Evolutionary conservation across 1,140 invertebrate species (phyloP), one percentile per base, ranked within the genome.

Genomic region (Brachionus rubens): DNA sequence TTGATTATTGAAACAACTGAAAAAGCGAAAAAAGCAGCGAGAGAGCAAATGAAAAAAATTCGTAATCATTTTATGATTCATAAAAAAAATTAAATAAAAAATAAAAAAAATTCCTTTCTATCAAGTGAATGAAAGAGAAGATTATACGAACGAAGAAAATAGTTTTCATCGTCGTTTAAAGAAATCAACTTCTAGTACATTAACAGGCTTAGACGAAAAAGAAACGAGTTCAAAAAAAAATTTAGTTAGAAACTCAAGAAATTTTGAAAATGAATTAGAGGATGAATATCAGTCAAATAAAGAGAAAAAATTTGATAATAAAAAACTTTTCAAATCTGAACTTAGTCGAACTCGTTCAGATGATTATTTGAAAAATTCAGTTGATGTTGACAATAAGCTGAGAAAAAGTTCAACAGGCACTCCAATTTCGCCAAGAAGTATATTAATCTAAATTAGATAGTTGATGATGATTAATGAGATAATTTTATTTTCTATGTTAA

Each of bases 1-100:
- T 24, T 72, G 12, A 26, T 72, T 50, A 72, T 72, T 10, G 24
- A 72, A 12, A 72, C 68, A 33, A 72, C 21, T 10, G 6, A 56
- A 33, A 56, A 56, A 33, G 6, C 52, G 6, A 56, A 33, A 56
- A 9, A 24, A 33, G 52, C 12, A 56, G 52, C 52, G 3, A n/a
- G 52, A 56, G 3, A 5, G 3, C 24, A 33, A 24, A n/a, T 56
- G 52, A 33, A 56, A 56, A 56, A 28, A 28, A 56, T 56, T 10
- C 3, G 52, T 56, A 56, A 33, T 28, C n/a, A n/a, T n/a, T n/a
- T n/a, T n/a, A n/a, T n/a, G n/a, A n/a, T n/a, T n/a, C n/a, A n/a
- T 56, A 2, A 56, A 28, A 28, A 10, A 28, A 6, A 56, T 6
- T 5, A 56, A 28, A 56, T 28, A 7, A 16, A 56, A 6, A 6